Base-by-base conservation (phyloP, 2,797 vertebrate species). In the Nothura maculosa region DNA sequence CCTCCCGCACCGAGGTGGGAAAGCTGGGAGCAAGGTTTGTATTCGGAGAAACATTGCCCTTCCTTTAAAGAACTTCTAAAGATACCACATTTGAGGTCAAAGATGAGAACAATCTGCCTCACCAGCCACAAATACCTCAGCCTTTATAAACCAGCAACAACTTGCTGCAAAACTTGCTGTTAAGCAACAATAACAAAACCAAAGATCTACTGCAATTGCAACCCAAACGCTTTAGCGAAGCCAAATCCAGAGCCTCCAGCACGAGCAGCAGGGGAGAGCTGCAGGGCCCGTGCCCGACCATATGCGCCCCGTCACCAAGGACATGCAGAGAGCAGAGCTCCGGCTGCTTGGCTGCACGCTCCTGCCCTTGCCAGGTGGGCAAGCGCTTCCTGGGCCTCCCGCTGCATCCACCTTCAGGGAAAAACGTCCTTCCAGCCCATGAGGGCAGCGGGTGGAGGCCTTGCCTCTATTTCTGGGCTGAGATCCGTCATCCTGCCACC, bases 331-430 rank as follows among this genome's bases (percentile, higher is more conserved):
- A 68, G 89, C 79, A 68, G 54, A 42, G 12, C 47, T 55, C 17
- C 57, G 64, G n/a, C 89, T n/a, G 55, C 2, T 42, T n/a, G 14
- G 11, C 90, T 2, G 4, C 40, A 2, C 7, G 17, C 27, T 32
- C 75, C 66, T 81, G 87, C 62, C 92, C 81, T 61, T 85, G 87
- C 85, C 92, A 89, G 96, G 69, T 78, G 89, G 89, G 55, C 24
- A 93, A 38, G 40, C 82, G 79, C 92, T 95, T 89, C 76, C 69
- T 73, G 1, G 10, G 25, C 68, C 67, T 81, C 87, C 91, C 42
- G 13, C 47, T 72, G 83, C 78, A 80, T 32, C 90, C 78, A 75
- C 84, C 84, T 90, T 50, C 34, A 60, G 55, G 60, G 52, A 80
- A 81, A 10, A 32, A 70, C 62, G 50, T 17, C 78, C 21, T 69